Conservation (phyloP, 2,113 vertebrate genomes). For the Clarias macrocephalus region DNA sequence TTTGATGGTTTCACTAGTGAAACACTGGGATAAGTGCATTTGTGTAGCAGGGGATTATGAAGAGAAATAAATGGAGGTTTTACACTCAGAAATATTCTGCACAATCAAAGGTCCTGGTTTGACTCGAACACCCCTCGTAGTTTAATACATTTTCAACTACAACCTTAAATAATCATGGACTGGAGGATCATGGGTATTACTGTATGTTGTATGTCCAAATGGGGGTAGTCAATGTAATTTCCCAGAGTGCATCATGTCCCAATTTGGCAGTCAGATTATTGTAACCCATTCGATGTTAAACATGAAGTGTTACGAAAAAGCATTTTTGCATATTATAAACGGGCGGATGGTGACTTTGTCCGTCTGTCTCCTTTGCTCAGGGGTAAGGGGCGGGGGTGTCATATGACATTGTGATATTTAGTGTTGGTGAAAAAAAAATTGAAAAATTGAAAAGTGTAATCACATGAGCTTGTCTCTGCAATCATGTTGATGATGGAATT, state of each 20-base stretch:
- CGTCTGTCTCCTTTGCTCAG: slow-evolving; percentile 14
- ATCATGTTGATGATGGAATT: background rate
- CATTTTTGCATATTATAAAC: background rate
- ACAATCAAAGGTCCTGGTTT: too few species aligned
- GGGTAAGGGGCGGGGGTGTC: background rate
- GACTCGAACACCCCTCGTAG: too few species aligned
- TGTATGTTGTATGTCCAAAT: background rate
- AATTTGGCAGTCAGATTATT: background rate
- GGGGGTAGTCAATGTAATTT: background rate
- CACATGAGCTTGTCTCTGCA: background rate
- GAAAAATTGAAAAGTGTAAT: background rate
- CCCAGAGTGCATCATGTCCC: slow-evolving; percentile 1
- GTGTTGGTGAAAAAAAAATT: background rate
- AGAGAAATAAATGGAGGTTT: too few species aligned
- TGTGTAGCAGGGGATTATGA: too few species aligned
- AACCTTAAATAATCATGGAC: background rate
- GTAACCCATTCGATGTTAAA: slow-evolving; percentile 32
- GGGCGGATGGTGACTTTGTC: background rate
- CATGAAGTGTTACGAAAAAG: background rate
- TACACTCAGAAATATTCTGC: too few species aligned
- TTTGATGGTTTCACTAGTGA: too few species aligned
- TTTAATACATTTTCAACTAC: background rate
- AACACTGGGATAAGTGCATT: too few species aligned
- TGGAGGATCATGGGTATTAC: background rate
- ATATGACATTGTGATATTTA: slow-evolving; percentile 20